phyloP scores from a whole-genome alignment of 37 sponge, comb jelly and placozoan genomes.

The Bolinopsis microptera region DNA sequence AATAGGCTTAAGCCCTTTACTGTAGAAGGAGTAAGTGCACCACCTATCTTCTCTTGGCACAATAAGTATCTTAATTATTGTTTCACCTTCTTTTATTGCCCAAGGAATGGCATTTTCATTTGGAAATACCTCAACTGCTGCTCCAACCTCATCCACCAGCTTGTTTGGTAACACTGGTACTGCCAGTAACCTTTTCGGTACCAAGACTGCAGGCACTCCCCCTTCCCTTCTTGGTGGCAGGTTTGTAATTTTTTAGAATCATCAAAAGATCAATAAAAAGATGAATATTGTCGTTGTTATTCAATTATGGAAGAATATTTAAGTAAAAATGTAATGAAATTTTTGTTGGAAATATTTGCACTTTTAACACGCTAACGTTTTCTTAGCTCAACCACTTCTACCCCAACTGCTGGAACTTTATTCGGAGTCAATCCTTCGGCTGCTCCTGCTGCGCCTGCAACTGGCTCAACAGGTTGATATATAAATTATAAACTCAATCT shows the following conservation, averaged over 20 bases:
- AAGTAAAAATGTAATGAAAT: not conserved
- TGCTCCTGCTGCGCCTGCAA: not conserved
- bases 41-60: no score
- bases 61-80: no score
- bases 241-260: not conserved
- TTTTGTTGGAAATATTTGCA: not conserved
- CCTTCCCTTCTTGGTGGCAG: not conserved
- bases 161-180: slow-evolving; percentile 57
- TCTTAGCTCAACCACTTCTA: slow-evolving; percentile 17
- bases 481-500: no score
- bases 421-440: slow-evolving; percentile 49
- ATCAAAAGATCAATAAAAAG: no score
- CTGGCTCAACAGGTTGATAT: not conserved
- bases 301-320: no score
- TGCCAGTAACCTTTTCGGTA: not conserved
- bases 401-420: slow-evolving; percentile 37
- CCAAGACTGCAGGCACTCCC: not conserved
- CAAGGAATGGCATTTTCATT: slow-evolving; percentile 16
- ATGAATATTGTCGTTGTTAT: no score
- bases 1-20: no score
- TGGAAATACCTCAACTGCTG: not conserved
- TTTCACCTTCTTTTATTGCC: no score
- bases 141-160: not conserved
- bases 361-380: not conserved
- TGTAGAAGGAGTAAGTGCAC: no score